Evolutionary conservation across 1,140 invertebrate genomes (phyloP), one percentile per base, ranked within the genome.

Genomic region (Drosophila lini): DNA sequence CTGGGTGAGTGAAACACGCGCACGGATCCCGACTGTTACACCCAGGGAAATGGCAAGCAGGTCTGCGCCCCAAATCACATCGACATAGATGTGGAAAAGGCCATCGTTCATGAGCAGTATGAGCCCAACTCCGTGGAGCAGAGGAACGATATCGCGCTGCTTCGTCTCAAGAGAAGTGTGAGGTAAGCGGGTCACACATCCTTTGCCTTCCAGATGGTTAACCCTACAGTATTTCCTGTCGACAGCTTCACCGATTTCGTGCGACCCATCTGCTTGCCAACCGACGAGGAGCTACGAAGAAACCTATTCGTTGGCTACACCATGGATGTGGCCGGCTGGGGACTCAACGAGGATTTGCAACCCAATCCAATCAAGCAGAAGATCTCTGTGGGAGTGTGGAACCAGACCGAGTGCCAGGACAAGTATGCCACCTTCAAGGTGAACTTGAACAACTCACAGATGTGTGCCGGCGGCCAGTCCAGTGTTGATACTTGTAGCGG

Each of bases 261-360:
- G 7, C 94, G 94, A 81, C 97, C 97, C 0, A 96, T 98, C 50
- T 98, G 98, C 78, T 90, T 98, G 5, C 97, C 97, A 1, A 74
- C 86, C 3, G 74, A 91, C 16, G 89, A 81, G n/a, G 70, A 92
- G 22, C 73, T 93, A 38, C 88, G 83, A 4, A 92, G 81, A 5
- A 91, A 70, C 8, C 82, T 81, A 0, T 94, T 94, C 41, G 85
- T 94, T 0, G 93, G 92, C 0, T 80, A 92, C 16, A 93, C 92
- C 28, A 93, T 97, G 56, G 94, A 94, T 63, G 95, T 96, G 0
- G 96, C 96, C 6, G 97, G 97, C 15, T 98, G 97, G 97, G 97
- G 97, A 8, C 94, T 94, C 85, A 96, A 95, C 8, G 95, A 96
- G 91, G 93, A 82, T 25, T 93, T 92, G 77, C 93, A 93, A 41